Evolutionary conservation across 1,140 invertebrate genomes (phyloP), one percentile per base, ranked within the genome.

Genomic region (Bombus huntii): DNA sequence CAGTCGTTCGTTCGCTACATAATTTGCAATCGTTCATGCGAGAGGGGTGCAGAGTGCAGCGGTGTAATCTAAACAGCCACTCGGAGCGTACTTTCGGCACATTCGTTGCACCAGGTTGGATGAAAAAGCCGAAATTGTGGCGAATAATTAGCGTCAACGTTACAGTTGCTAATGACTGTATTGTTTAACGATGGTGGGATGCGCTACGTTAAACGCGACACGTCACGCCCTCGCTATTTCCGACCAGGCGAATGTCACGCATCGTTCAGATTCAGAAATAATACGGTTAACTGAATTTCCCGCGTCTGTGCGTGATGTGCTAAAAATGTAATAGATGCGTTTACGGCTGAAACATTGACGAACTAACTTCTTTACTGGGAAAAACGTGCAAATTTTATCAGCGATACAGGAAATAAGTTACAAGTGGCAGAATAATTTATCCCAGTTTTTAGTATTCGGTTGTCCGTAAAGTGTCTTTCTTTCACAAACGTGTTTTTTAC

Each of bases 51-150:
- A n/a, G 37, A 31, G 57, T 22, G 15, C 37, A 22, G 28, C 37
- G 15, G 75, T 75, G 47, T 75, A 75, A 75, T 57, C 73, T 57
- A 75, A 75, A 57, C 73, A 34, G 10, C 73, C 73, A 28, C 73
- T 57, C 73, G 73, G 15, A 22, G 28, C 59, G 75, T 65, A 65
- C 8, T 77, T 78, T 66, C 59, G 39, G n/a, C 9, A n/a, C 28
- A 6, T 31, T 66, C 37, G 39, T 44, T 31, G 31, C 76, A 31
- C 47, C 31, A 10, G 5, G 59, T 31, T 4, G 28, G 13, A 28
- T n/a, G 39, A 78, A 65, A 42, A 78, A 44, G 34, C 76, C 39
- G 59, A 42, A 78, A 78, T 65, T 44, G 39, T 12, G n/a, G n/a
- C 39, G 39, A 65, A 42, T 65, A 78, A 65, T 78, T 78, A 78